Evolutionary conservation across 37 sponge, comb jelly and placozoan genomes (phyloP).

Genomic region (Bolinopsis microptera): DNA sequence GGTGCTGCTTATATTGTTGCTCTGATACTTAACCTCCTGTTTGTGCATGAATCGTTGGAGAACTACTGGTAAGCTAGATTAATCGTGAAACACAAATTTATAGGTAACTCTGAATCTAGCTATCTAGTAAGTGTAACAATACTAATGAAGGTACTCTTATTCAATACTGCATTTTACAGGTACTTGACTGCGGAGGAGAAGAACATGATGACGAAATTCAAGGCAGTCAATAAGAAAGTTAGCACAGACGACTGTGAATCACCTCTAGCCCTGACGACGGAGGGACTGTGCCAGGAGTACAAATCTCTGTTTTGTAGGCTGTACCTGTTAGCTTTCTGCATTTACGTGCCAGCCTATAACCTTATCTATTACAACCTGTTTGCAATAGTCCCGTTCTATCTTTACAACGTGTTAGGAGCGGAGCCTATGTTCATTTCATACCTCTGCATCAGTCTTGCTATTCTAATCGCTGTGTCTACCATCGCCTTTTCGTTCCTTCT

Average conservation of each 20-base stretch:
- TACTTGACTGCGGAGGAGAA: neutral
- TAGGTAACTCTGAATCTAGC: too few species aligned
- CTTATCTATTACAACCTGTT: conserved; percentile 1
- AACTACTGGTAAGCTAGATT: neutral
- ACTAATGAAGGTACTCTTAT: too few species aligned
- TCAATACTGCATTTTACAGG: too few species aligned
- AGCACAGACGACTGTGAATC: too few species aligned
- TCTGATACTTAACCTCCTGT: neutral
- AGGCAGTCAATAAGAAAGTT: neutral
- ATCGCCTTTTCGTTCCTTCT: neutral
- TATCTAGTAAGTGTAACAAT: too few species aligned
- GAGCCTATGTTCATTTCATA: neutral
- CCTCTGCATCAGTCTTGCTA: neutral
- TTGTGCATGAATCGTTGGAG: neutral
- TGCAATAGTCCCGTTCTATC: neutral
- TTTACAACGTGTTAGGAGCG: neutral
- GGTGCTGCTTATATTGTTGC: neutral
- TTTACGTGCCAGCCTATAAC: neutral
- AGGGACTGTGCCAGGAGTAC: neutral
- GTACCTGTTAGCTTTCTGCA: neutral
- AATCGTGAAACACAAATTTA: too few species aligned
- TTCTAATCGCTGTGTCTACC: neutral
- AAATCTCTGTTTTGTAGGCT: neutral
- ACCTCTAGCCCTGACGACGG: neutral
- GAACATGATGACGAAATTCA: neutral